Evolutionary conservation across 2,888 invertebrate genomes (phyloP), one percentile per base, ranked within the genome.

Genomic region (Electrophaes corylata): DNA sequence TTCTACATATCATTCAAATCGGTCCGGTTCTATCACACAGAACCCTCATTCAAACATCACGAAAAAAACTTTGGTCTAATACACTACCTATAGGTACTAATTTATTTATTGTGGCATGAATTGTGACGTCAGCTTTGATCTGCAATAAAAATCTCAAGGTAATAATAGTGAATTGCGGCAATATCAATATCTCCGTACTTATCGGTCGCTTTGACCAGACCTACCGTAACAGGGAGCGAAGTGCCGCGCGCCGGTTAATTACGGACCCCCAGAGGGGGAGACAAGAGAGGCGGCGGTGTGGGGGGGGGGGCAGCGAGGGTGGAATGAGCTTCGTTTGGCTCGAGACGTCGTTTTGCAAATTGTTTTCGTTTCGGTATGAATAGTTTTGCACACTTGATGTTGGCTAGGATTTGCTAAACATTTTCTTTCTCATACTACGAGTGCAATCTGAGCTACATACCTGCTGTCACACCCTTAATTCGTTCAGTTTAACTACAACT

Each of bases 231-330:
- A 31, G 64, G 59, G 48, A 41, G 47, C 66, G 51, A 40, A 64
- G 64, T 64, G 63, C 64, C 58, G 58, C 41, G 61, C 56, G 64
- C 53, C 65, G 61, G 67, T 58, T 61, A 67, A 60, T 67, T 69
- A 57, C 57, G 60, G 60, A 56, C 57, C 44, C 55, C 37, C 41
- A n/a, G 41, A 58, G 41, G 48, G 39, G 60, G 45, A 43, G 16
- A 48, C 6, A 39, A 43, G 57, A 18, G 8, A 35, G 23, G 48
- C 18, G 26, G 53, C n/a, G 19, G n/a, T n/a, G n/a, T n/a, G 59
- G 44, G 40, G 16, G 45, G n/a, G 31, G 56, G 41, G 23, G n/a
- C 44, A 37, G 44, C 31, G 40, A 56, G 62, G 57, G 60, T 58
- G 61, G 60, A 62, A 57, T 59, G 43, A 60, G 62, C 63, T 64